Percentiles rank a stretch among this genome's conserved stretches.
Conservation (phyloP, 2,888 invertebrate species). For the Acanthoscelides obtectus region DNA sequence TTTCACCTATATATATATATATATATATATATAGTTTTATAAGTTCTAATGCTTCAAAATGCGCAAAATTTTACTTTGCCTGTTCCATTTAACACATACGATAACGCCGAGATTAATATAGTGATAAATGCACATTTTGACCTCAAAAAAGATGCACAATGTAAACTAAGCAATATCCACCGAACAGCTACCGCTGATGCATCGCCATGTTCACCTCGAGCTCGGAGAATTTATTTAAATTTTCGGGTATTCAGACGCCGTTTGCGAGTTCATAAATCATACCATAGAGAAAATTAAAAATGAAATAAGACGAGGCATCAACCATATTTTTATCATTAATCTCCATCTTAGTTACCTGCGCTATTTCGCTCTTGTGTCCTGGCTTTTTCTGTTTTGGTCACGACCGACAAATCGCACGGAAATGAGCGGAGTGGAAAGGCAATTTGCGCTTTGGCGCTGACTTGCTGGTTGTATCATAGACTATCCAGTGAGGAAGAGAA, state of each 20-base stretch:
- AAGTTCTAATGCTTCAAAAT: no score
- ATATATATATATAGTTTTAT: no score
- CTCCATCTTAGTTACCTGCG: conserved; percentile 37
- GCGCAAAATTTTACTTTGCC: no score
- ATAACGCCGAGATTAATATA: neutral
- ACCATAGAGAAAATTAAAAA: conserved; percentile 31
- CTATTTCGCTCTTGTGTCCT: conserved; percentile 25
- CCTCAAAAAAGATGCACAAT: neutral
- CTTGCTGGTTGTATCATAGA: no score
- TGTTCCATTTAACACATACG: no score
- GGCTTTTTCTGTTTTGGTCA: neutral
- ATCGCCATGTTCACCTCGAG: neutral
- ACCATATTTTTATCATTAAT: conserved; percentile 37
- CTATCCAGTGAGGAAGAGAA: no score
- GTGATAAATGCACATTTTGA: neutral
- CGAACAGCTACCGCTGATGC: neutral
- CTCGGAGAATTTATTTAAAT: conserved; percentile 18
- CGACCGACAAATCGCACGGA: neutral
- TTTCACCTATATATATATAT: no score
- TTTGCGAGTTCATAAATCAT: conserved; percentile 28
- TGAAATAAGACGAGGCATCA: conserved; percentile 30
- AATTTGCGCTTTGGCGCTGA: neutral
- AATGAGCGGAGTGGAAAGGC: neutral
- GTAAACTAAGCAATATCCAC: neutral
- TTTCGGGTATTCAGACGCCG: conserved; percentile 11